phyloP scores from a whole-genome alignment of 2,797 vertebrate species.

The Bufotes viridis region DNA sequence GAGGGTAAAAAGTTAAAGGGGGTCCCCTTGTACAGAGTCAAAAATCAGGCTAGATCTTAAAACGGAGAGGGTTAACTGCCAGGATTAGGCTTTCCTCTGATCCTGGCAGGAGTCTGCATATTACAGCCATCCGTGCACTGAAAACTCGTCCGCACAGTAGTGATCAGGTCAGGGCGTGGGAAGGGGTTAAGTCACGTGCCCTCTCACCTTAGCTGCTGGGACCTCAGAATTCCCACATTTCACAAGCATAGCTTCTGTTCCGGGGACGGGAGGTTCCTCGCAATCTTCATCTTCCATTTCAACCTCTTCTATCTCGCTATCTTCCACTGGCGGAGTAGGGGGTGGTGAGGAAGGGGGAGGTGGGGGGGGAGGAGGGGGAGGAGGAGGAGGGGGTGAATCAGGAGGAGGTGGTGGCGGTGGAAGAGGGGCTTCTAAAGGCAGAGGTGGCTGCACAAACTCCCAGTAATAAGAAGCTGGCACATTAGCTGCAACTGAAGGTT shows the following conservation, averaged over 20 bases:
- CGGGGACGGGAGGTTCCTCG: conserved; percentile 92
- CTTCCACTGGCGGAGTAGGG: conserved; percentile 86
- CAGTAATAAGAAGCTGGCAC: conserved; percentile 79
- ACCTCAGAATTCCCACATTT: conserved; percentile 72
- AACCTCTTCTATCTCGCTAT: conserved; percentile 93
- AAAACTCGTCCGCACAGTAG: no score
- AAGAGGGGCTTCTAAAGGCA: conserved; percentile 81
- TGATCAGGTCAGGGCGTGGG: no score
- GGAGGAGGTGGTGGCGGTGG: conserved; percentile 82
- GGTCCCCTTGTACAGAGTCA: no score
- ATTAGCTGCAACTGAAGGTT: conserved; percentile 66
- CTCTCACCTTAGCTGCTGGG: conserved; percentile 77
- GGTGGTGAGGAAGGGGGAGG: conserved; percentile 76
- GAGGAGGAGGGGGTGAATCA: conserved; percentile 63
- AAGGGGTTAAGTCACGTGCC: no score
- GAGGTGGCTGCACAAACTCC: conserved; percentile 79
- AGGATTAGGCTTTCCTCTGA: no score
- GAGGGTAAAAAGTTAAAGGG: no score
- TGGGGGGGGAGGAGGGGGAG: conserved; percentile 69
- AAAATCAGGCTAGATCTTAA: no score
- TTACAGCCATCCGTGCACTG: no score
- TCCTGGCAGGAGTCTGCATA: no score
- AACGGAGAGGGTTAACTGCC: no score
- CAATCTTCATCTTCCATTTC: conserved; percentile 94
- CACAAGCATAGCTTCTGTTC: conserved; percentile 87